A percentile compares a stretch with the other conserved stretches of the same genome.
Conservation (phyloP, 2,797 vertebrate genomes). For the Helarctos malayanus region DNA sequence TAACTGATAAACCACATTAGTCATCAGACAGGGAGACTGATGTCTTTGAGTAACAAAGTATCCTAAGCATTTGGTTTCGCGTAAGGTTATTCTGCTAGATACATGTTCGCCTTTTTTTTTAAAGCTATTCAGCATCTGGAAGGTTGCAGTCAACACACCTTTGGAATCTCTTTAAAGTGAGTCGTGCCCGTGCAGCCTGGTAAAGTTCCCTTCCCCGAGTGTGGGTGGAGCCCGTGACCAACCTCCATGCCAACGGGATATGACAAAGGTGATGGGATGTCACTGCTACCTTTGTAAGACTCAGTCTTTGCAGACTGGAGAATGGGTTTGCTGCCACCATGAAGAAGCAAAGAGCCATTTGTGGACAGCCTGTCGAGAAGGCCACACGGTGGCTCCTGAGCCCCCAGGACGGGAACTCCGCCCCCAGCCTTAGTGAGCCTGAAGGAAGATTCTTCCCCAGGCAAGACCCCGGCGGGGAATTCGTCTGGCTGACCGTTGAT, state of each 20-base stretch:
- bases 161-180: not conserved
- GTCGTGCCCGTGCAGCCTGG: not conserved
- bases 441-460: not conserved
- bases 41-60: not conserved
- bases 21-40: not conserved
- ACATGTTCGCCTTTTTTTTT: not conserved
- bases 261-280: not conserved
- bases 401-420: not conserved
- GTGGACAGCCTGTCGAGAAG: not conserved
- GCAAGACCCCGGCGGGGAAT: not conserved
- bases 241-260: not conserved
- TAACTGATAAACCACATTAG: not conserved
- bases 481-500: not conserved
- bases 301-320: not conserved
- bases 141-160: not conserved
- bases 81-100: not conserved
- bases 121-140: not conserved
- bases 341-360: not conserved
- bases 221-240: not conserved
- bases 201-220: not conserved
- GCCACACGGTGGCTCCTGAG: too few species aligned
- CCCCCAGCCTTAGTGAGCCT: not conserved
- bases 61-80: not conserved
- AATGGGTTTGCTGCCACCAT: not conserved
- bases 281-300: not conserved